Percentiles rank a stretch among this genome's conserved stretches.
Conservation (phyloP, 2,888 invertebrate genomes). For the Brachyptera putata region DNA sequence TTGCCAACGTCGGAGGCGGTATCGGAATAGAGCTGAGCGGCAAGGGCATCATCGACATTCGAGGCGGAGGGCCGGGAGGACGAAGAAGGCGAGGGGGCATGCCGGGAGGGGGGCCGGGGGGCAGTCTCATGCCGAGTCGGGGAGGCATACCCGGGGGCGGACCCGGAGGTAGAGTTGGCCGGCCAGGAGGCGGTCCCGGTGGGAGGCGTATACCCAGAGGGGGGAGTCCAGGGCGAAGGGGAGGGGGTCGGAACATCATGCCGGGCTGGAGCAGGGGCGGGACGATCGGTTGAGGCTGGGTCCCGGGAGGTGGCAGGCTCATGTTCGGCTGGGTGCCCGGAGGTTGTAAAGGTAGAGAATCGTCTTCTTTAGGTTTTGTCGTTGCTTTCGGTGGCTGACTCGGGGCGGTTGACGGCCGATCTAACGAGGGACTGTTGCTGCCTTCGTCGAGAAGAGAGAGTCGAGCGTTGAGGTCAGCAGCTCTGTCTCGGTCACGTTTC, state of each 20-base stretch:
- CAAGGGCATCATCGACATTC: slow-evolving; percentile 38
- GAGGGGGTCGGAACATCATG: slow-evolving; percentile 56
- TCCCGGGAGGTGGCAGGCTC: slow-evolving; percentile 27
- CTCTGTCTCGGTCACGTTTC: slow-evolving; percentile 65
- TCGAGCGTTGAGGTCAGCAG: slow-evolving; percentile 57
- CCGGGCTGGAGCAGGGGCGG: slow-evolving; percentile 42
- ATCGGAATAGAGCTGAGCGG: slow-evolving; percentile 37
- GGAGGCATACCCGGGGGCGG: slow-evolving; percentile 49
- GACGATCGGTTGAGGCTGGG: slow-evolving; percentile 46
- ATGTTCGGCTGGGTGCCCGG: slow-evolving; percentile 29
- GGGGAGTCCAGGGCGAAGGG: slow-evolving; percentile 45
- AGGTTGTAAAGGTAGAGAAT: slow-evolving; percentile 37
- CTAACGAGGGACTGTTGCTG: slow-evolving; percentile 42
- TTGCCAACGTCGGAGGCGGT: slow-evolving; percentile 38
- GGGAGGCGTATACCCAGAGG: slow-evolving; percentile 46
- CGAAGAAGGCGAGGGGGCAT: slow-evolving; percentile 39
- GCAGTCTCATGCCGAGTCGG: slow-evolving; percentile 60
- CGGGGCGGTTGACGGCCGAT: slow-evolving; percentile 33
- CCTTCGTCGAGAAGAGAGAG: slow-evolving; percentile 41
- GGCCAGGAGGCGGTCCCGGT: slow-evolving; percentile 57
- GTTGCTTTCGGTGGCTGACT: slow-evolving; percentile 37
- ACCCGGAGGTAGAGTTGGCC: slow-evolving; percentile 42
- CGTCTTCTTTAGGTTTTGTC: slow-evolving; percentile 36
- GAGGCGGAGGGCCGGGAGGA: slow-evolving; percentile 35
- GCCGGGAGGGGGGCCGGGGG: slow-evolving; percentile 61